Percentiles rank a stretch among this genome's conserved stretches.
phyloP scores from a whole-genome alignment of 2,888 invertebrate genomes.

The Tromatobia lineatoria region DNA sequence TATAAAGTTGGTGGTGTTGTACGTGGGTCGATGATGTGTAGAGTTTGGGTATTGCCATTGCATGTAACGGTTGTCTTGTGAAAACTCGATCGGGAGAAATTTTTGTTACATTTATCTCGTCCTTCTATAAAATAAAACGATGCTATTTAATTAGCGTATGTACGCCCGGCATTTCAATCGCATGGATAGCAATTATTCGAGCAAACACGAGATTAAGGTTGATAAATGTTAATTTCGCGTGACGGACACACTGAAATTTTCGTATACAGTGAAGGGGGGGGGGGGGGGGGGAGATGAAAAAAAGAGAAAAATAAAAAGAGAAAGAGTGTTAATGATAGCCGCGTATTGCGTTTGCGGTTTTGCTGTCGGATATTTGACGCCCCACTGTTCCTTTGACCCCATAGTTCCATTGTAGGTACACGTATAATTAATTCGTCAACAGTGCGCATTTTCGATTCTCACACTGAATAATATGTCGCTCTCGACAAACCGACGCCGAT shows the following conservation, averaged over 20 bases:
- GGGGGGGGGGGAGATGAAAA: too few relatives aligned
- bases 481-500: constrained; percentile 32
- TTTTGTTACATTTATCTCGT: too few relatives aligned
- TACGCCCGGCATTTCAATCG: constrained; percentile 3
- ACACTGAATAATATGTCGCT: constrained; percentile 2
- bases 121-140: neutral
- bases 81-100: too few relatives aligned
- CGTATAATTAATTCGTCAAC: constrained; percentile 47
- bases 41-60: too few relatives aligned
- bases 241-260: neutral
- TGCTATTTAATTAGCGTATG: constrained; percentile 8
- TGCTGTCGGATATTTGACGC: constrained; percentile 30
- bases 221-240: constrained; percentile 9
- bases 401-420: neutral
- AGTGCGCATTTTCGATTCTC: constrained; percentile 20
- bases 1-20: too few relatives aligned
- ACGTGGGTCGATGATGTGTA: too few relatives aligned
- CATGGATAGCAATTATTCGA: neutral
- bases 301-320: too few relatives aligned
- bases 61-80: too few relatives aligned
- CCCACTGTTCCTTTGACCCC: constrained; percentile 31
- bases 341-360: neutral
- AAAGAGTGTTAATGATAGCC: neutral
- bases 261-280: neutral
- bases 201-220: neutral